These are phyloP conservation scores for Asbolus verrucosus DNA, from an alignment of 1,140 invertebrate genomes.

Conservation along the genomic window DNA sequence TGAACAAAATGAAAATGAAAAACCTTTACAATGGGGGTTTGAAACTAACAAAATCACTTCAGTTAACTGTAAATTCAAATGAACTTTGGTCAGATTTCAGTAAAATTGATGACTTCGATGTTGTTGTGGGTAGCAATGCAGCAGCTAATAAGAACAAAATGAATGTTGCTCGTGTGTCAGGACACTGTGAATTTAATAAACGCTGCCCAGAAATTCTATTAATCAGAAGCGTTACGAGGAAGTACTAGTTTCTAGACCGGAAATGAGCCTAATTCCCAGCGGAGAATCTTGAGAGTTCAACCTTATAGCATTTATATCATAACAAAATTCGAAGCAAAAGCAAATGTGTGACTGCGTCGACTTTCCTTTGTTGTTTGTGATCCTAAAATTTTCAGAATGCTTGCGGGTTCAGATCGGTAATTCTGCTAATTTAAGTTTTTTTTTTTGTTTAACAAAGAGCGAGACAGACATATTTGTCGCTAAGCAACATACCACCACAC, in stretches of 20 bases:
- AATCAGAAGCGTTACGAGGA: slow-evolving; percentile 28
- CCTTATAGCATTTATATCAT: slow-evolving; percentile 16
- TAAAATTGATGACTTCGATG: slow-evolving; percentile 1
- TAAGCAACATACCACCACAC: too few relatives aligned
- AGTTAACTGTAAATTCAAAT: background rate
- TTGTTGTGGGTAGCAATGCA: slow-evolving; percentile 4
- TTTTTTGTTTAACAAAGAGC: too few relatives aligned
- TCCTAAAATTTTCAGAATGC: too few relatives aligned
- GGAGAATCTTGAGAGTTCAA: slow-evolving; percentile 6
- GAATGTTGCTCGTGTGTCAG: slow-evolving; percentile 13
- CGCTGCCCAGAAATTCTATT: slow-evolving; percentile 41
- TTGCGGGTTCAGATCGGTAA: too few relatives aligned
- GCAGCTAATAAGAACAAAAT: slow-evolving; percentile 10
- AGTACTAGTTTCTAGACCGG: slow-evolving; percentile 36
- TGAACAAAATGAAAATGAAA: too few relatives aligned
- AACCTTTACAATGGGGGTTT: too few relatives aligned
- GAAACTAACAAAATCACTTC: background rate
- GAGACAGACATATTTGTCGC: too few relatives aligned
- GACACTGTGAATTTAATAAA: slow-evolving; percentile 34
- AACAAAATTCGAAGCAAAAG: background rate
- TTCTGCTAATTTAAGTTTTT: too few relatives aligned
- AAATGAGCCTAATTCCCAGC: slow-evolving; percentile 22
- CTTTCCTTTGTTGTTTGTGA: too few relatives aligned
- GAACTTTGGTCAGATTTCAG: background rate
- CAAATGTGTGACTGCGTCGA: too few relatives aligned